phyloP scores from a whole-genome alignment of 1,140 invertebrate species.

The Nymphalis io region DNA sequence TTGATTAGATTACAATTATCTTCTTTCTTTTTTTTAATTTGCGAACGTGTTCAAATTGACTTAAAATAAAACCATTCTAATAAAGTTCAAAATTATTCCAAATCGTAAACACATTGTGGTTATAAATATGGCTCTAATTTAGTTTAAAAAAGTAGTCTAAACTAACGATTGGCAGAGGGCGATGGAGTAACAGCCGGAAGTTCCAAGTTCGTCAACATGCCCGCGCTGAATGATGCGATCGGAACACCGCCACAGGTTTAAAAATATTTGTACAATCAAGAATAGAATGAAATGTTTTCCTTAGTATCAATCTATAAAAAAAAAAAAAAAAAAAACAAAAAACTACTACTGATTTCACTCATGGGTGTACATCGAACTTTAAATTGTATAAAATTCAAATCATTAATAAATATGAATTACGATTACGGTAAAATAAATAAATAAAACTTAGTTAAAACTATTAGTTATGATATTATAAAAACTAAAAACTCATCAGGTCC shows the following conservation, averaged over 20 bases:
- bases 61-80: no score
- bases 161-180: constrained; percentile 52
- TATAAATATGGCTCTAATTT: background rate
- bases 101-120: no score
- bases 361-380: no score
- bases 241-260: constrained; percentile 65
- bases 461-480: no score
- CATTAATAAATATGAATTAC: background rate
- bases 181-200: constrained; percentile 64
- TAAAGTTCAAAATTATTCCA: no score
- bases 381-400: background rate
- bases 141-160: background rate
- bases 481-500: constrained; percentile 50
- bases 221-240: constrained; percentile 58
- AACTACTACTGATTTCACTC: background rate
- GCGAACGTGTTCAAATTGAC: no score
- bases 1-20: background rate
- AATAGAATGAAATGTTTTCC: background rate
- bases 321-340: no score
- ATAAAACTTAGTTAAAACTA: no score
- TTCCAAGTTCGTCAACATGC: constrained; percentile 63
- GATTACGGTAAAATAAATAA: no score
- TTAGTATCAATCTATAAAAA: background rate
- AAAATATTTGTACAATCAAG: background rate
- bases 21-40: no score